These are phyloP conservation scores for Heliconius charithonia DNA, from an alignment of 2,888 invertebrate species.

Conservation along the genomic window DNA sequence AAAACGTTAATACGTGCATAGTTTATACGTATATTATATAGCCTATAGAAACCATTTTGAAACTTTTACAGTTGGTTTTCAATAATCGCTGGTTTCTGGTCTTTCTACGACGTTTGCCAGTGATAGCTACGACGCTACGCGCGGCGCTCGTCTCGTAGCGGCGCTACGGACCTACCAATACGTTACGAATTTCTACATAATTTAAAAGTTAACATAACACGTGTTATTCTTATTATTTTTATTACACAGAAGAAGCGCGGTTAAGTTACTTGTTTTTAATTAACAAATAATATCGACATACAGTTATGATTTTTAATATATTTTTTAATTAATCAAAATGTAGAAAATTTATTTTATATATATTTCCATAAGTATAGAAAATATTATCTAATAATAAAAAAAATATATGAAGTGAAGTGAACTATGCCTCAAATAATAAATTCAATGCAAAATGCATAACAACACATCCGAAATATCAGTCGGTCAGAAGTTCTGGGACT, in stretches of 20 bases:
- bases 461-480: constrained; percentile 34
- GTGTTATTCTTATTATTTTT: neutral
- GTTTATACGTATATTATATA: neutral
- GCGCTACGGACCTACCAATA: constrained; percentile 33
- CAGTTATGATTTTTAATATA: too few species aligned
- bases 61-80: neutral
- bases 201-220: neutral
- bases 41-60: neutral
- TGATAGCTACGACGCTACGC: constrained; percentile 60
- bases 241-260: neutral
- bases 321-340: too few species aligned
- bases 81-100: neutral
- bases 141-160: constrained; percentile 54
- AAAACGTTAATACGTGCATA: too few species aligned
- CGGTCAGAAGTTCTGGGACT: constrained; percentile 63
- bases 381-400: neutral
- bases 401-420: neutral
- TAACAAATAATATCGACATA: neutral
- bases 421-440: neutral
- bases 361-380: neutral
- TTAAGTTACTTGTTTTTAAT: neutral
- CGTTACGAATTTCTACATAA: neutral
- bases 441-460: constrained; percentile 40
- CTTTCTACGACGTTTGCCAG: constrained; percentile 22
- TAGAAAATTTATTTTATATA: neutral